Evolutionary conservation across 2,113 vertebrate species (phyloP).

Genomic region (Terrapene triunguis): DNA sequence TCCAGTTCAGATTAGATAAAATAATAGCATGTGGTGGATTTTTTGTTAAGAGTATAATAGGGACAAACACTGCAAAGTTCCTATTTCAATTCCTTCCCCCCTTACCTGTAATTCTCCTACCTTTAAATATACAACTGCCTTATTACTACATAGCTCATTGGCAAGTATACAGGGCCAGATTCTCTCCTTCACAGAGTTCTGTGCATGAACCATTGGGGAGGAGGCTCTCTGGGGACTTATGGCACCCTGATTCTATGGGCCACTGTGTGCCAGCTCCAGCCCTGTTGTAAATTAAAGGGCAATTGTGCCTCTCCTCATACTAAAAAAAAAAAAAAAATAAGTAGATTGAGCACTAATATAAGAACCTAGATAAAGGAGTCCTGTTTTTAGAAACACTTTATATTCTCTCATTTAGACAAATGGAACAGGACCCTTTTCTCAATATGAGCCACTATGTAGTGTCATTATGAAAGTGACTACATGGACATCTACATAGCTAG

Average conservation of each 20-base stretch:
- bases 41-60: background rate
- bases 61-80: background rate
- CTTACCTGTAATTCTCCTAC: background rate
- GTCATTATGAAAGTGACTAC: rapidly evolving
- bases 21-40: background rate
- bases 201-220: background rate
- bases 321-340: background rate
- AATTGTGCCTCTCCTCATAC: background rate
- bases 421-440: background rate
- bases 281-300: background rate
- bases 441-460: rapidly evolving
- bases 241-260: background rate
- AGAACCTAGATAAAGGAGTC: background rate
- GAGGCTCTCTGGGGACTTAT: background rate
- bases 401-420: rapidly evolving
- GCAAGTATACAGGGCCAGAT: background rate
- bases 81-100: background rate
- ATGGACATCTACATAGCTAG: rapidly evolving
- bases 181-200: background rate
- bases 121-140: background rate
- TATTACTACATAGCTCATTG: background rate
- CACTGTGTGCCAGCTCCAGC: background rate
- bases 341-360: background rate
- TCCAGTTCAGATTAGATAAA: background rate
- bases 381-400: rapidly evolving